Base-by-base conservation (phyloP, 2,888 invertebrate species). In the Hoplodrina ambigua region DNA sequence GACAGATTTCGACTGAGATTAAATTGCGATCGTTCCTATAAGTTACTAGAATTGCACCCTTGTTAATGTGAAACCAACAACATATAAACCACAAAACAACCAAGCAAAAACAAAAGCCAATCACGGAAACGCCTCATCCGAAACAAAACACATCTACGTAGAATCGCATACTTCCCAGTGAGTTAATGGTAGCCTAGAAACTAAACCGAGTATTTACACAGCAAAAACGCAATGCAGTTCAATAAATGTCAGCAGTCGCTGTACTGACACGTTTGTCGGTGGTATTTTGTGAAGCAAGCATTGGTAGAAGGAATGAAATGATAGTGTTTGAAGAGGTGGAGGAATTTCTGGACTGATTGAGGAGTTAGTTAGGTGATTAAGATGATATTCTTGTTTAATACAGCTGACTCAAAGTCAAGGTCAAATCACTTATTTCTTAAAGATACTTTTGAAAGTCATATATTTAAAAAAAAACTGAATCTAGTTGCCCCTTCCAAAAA, bases 181-280 rank as follows among this genome's bases (percentile, higher is more conserved):
- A 79, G 61, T 81, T 78, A 80, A 82, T 82, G 75, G 44, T 56
- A 50, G 67, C 73, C 74, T 85, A 84, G 86, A 88, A 89, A 88
- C 86, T 84, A 80, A 84, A 69, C 70, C 72, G 63, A 78, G 65
- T 72, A 78, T 81, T 74, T 72, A 73, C 69, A 56, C 56, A 54
- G 76, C 78, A 88, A 87, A 88, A 89, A 90, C 80, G 44, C 68
- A 75, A 67, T 75, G 61, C 64, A 75, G 75, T 78, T 78, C 80
- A 76, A 75, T 75, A 70, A 77, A 80, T 84, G 80, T 80, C 81
- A 75, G 72, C 68, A 64, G 55, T n/a, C 62, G 56, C 69, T 58
- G 60, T 72, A 76, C 69, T 85, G 86, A 85, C 85, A 88, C 82
- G 83, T 84, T 83, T 84, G 83, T 66, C 62, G 65, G 66, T 73